Conservation (phyloP, 92 coral and sea anemone genomes). For the Muricea muricata region DNA sequence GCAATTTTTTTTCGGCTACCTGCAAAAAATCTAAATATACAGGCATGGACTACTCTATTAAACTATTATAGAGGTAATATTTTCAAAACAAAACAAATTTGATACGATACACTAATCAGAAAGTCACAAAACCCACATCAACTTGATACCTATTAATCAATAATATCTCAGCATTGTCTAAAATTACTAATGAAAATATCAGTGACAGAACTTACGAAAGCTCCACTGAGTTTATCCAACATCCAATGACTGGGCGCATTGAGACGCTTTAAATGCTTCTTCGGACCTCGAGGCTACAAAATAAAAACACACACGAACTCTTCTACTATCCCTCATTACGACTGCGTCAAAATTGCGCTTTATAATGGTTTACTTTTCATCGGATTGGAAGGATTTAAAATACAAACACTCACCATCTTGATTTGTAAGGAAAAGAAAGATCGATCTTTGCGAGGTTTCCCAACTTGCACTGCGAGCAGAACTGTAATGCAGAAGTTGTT, state of each 20-base stretch:
- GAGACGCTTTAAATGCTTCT: conserved; percentile 98
- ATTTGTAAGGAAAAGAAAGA: conserved; percentile 35
- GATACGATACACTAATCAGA: neutral
- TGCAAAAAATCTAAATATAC: no score
- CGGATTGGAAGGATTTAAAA: conserved; percentile 60
- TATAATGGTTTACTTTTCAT: neutral
- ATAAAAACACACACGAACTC: conserved; percentile 57
- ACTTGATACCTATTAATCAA: neutral
- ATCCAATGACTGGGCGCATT: conserved; percentile 99
- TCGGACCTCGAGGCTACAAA: conserved; percentile 99
- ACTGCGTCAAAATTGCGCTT: conserved; percentile 1
- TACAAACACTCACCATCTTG: conserved; percentile 47
- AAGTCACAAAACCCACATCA: neutral
- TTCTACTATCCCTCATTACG: conserved; percentile 33
- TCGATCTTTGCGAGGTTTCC: conserved; percentile 20
- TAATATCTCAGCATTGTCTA: neutral
- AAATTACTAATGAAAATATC: neutral
- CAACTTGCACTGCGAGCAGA: neutral
- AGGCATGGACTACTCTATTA: neutral
- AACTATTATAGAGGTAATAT: neutral
- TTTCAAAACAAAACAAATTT: neutral
- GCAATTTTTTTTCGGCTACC: no score
- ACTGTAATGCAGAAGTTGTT: no score
- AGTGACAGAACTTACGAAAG: conserved; percentile 86
- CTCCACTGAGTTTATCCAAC: conserved; percentile 99